A percentile compares a stretch with the other conserved stretches of the same genome.
phyloP scores from a whole-genome alignment of 2,797 vertebrate species.

The Bradypodion pumilum region DNA sequence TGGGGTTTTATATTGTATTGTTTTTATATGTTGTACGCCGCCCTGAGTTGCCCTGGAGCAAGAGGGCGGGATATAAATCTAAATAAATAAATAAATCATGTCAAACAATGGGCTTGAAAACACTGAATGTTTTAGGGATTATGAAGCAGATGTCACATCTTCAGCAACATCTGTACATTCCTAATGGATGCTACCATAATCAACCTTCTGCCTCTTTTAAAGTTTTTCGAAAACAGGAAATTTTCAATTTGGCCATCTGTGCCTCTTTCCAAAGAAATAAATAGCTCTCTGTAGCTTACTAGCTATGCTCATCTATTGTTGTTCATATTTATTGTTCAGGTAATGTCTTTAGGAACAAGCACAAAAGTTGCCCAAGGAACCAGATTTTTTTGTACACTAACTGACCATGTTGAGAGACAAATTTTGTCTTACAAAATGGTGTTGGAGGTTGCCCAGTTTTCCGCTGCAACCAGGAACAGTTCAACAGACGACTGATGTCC shows the following conservation, averaged over 20 bases:
- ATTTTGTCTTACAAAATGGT: neutral
- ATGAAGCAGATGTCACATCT: constrained; percentile 6
- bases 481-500: neutral
- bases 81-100: too few species aligned
- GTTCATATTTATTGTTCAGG: constrained; percentile 23
- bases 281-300: constrained; percentile 43
- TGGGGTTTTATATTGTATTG: too few species aligned
- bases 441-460: neutral
- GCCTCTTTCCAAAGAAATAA: constrained; percentile 52
- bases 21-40: too few species aligned
- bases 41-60: too few species aligned
- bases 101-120: constrained; percentile 20
- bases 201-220: constrained; percentile 35
- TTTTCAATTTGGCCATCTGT: constrained; percentile 38
- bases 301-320: constrained; percentile 33
- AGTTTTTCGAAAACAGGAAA: constrained; percentile 56
- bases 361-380: constrained; percentile 34
- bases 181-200: constrained; percentile 10
- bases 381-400: neutral
- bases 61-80: too few species aligned
- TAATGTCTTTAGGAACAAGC: constrained; percentile 42
- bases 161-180: constrained; percentile 11
- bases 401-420: too few species aligned
- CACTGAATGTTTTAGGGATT: constrained; percentile 4
- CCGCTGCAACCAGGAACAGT: neutral